Conservation (phyloP, 2,888 invertebrate species). For the Erebia palarica region DNA sequence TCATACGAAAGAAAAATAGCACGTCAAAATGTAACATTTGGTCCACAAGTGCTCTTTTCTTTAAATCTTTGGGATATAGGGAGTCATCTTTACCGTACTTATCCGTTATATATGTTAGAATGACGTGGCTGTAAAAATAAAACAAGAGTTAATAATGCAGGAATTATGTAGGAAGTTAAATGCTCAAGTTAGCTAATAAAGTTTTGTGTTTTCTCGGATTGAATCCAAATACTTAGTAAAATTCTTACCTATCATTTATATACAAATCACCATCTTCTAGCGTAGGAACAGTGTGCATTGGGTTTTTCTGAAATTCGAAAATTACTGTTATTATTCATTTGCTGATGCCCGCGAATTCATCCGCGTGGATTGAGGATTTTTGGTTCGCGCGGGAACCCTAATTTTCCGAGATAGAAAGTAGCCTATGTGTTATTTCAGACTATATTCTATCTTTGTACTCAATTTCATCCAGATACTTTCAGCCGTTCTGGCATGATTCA, state of each 20-base stretch:
- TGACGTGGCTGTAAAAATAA: conserved; percentile 70
- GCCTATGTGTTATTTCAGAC: no score
- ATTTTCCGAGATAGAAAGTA: no score
- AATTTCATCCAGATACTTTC: no score
- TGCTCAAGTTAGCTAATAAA: no score
- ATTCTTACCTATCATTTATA: conserved; percentile 58
- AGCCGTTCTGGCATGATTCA: no score
- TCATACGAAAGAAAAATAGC: conserved; percentile 68
- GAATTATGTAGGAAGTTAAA: no score
- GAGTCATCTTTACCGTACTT: conserved; percentile 79
- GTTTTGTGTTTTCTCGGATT: neutral
- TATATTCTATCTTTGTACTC: no score
- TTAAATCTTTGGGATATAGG: conserved; percentile 81
- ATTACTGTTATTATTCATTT: neutral
- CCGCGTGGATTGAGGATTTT: no score
- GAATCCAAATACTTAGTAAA: neutral
- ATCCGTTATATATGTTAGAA: conserved; percentile 73
- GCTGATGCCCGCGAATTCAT: no score
- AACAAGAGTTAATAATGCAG: neutral
- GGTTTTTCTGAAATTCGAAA: conserved; percentile 72
- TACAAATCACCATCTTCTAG: conserved; percentile 77
- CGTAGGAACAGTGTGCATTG: conserved; percentile 80
- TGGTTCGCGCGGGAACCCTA: no score
- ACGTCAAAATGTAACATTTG: conserved; percentile 80
- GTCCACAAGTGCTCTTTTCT: conserved; percentile 77